Base-by-base conservation (phyloP, 2,797 vertebrate genomes). In the Oreochromis grahami region DNA sequence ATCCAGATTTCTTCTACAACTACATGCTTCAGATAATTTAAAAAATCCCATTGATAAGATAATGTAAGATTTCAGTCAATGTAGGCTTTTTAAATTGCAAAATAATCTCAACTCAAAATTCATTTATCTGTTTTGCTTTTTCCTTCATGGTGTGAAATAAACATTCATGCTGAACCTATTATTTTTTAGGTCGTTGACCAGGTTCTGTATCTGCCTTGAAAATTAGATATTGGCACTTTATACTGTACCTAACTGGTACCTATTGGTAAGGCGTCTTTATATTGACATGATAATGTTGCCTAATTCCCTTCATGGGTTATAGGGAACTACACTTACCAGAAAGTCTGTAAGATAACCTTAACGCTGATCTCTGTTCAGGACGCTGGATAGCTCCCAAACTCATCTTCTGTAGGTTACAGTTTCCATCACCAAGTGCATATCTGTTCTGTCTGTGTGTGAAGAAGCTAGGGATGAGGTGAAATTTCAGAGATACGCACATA, bases 331-430 rank as follows among this genome's bases (percentile, higher is more conserved):
- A 70, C 38, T 70, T 70, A 26, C 8, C 38, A 45, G 63, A 21
- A 77, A 15, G 14, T 55, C 52, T 21, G 34, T 32, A 34, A 36
- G 15, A 41, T 52, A 29, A 77, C 15, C n/a, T 60, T 21, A 55
- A 19, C 2, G 0, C 63, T 60, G 29, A 50, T 68, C 19, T 80
- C 43, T 53, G 26, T 79, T 92, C 87, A 89, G 84, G 36, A 90
- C 86, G 81, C 21, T 84, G 88, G 87, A 88, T 78, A 87, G 83
- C 78, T 87, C 79, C 84, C 15, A 53, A 45, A 81, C 68, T 43
- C 78, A 70, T 45, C 65, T 70, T 45, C 65, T 70, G 21, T 26
- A 45, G 65, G 65, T 45, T 45, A 45, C 21, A 70, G 8, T 70
- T 14, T 70, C 21, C 5, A 0, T 26, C 38, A 70, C 38, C 21